Percentiles rank a stretch among this genome's conserved stretches.
These are phyloP conservation scores for Lineus longissimus DNA, from an alignment of 1,140 invertebrate species.

Conservation along the genomic window DNA sequence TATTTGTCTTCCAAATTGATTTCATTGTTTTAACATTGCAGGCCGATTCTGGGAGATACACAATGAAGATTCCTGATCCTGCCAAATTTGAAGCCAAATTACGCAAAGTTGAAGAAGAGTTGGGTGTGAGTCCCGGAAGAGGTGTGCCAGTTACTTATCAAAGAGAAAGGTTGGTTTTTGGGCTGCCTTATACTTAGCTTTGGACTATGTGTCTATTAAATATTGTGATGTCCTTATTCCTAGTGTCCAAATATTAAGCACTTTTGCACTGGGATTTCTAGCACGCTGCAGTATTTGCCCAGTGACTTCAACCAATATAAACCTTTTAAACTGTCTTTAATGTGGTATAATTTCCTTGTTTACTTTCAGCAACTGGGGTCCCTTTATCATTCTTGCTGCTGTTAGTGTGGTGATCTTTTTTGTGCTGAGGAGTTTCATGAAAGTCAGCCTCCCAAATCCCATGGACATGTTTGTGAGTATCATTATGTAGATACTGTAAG, in stretches of 20 bases:
- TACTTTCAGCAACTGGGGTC: conserved; percentile 61
- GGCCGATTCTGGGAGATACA: conserved; percentile 8
- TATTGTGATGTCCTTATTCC: conserved; percentile 1
- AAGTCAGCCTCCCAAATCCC: conserved; percentile 27
- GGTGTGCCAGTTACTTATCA: conserved; percentile 75
- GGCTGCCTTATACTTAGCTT: not conserved
- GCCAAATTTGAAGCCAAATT: conserved; percentile 75
- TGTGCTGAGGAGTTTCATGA: conserved; percentile 61
- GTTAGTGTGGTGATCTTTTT: conserved; percentile 67
- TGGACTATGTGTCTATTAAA: no score
- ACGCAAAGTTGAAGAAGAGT: conserved; percentile 68
- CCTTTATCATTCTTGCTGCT: conserved; percentile 66
- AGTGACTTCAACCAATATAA: not conserved
- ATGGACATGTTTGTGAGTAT: conserved; percentile 35
- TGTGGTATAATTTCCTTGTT: no score
- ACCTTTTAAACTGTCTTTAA: not conserved
- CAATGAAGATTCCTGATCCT: conserved; percentile 76
- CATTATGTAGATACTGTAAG: no score
- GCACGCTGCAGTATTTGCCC: not conserved
- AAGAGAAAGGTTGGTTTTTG: conserved; percentile 23
- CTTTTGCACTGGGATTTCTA: no score
- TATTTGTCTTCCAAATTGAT: no score
- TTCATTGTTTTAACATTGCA: conserved; percentile 3
- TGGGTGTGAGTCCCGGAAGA: conserved; percentile 66
- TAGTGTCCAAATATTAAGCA: not conserved